phyloP scores from a whole-genome alignment of 2,797 vertebrate genomes.

The Ficedula albicollis region DNA sequence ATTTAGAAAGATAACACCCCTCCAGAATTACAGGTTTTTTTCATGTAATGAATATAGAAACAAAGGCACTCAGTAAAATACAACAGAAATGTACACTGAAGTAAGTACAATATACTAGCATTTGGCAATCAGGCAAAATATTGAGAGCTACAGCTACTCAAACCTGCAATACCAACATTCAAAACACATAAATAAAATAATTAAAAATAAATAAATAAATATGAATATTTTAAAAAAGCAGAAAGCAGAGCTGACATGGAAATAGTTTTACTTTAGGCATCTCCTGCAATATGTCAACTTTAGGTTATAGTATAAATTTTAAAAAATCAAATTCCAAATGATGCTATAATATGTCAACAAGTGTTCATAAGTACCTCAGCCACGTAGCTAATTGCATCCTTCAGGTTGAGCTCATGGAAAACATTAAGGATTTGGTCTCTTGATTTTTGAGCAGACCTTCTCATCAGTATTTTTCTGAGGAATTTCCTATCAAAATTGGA shows the following conservation, averaged over 20 bases:
- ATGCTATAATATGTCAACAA: neutral
- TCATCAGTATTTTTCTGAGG: constrained; percentile 88
- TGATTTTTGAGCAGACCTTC: constrained; percentile 87
- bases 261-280: neutral
- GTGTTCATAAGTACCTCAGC: constrained; percentile 80
- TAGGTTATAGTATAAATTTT: neutral
- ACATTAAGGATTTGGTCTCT: constrained; percentile 88
- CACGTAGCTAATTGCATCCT: constrained; percentile 93
- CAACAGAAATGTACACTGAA: neutral
- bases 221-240: neutral
- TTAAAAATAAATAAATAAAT: neutral
- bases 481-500: constrained; percentile 88
- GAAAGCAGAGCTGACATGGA: neutral
- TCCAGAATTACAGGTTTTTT: neutral
- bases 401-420: constrained; percentile 95
- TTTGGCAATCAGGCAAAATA: neutral
- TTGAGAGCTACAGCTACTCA: neutral
- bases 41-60: neutral
- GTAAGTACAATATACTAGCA: neutral
- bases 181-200: neutral
- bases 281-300: neutral
- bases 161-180: neutral
- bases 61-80: neutral
- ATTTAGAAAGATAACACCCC: neutral
- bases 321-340: neutral